phyloP scores from a whole-genome alignment of 2,888 invertebrate genomes.

The Sthenelais limicola region DNA sequence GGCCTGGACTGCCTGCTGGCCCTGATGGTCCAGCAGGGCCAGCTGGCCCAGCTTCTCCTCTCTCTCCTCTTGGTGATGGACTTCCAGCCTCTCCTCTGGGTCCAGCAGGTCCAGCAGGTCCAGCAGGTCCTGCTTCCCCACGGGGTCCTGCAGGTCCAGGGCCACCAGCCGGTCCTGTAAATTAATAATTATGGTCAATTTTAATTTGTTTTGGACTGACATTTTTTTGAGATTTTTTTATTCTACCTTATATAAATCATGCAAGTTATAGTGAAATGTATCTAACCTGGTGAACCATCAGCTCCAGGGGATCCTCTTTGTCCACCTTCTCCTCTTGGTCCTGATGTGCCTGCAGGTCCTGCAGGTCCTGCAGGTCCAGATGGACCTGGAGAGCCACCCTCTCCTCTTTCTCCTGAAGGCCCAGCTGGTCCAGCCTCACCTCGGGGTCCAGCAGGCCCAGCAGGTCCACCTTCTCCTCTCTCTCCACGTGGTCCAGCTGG shows the following conservation, averaged over 20 bases:
- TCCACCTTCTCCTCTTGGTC: conserved; percentile 41
- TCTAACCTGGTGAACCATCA: conserved; percentile 24
- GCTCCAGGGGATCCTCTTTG: conserved; percentile 35
- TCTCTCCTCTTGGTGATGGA: conserved; percentile 16
- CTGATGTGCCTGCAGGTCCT: conserved; percentile 41
- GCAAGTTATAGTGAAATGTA: no score
- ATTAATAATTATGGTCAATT: no score
- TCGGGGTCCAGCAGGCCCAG: background rate
- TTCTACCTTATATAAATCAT: background rate
- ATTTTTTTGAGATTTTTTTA: background rate
- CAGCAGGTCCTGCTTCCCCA: conserved; percentile 44
- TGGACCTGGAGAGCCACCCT: conserved; percentile 34
- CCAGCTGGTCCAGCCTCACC: conserved; percentile 46
- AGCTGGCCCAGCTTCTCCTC: conserved; percentile 31
- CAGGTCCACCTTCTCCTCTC: conserved; percentile 34
- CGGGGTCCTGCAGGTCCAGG: conserved; percentile 41
- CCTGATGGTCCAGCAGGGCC: conserved; percentile 41
- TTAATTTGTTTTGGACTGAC: no score
- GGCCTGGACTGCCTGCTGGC: conserved; percentile 44
- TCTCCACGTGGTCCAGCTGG: conserved; percentile 45
- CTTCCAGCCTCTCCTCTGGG: conserved; percentile 41
- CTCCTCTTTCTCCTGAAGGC: conserved; percentile 41
- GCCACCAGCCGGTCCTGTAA: conserved; percentile 40
- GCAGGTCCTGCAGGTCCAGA: background rate
- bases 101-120: conserved; percentile 25